phyloP scores from a whole-genome alignment of 2,797 vertebrate species.

The Oophaga sylvatica region DNA sequence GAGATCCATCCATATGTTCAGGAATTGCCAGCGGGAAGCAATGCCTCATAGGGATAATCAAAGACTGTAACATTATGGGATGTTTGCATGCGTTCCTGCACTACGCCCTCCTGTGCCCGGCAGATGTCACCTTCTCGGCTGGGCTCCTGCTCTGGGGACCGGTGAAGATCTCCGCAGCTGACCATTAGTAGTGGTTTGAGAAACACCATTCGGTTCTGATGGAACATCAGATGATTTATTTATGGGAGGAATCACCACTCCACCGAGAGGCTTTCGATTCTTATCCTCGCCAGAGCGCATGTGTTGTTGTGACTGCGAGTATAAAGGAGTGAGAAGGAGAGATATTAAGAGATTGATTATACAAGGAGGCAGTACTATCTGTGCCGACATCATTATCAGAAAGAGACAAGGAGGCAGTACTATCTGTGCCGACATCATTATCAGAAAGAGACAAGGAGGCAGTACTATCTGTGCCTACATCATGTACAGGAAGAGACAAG shows the following conservation, averaged over 20 bases:
- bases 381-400: no score
- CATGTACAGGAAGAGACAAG: no score
- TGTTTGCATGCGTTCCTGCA: neutral
- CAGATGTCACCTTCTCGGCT: neutral
- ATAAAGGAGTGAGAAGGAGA: neutral
- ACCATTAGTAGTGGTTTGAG: neutral
- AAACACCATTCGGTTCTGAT: neutral
- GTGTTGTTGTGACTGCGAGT: slow-evolving; percentile 58
- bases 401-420: no score
- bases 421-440: no score
- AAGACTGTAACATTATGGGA: neutral
- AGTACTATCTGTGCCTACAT: no score
- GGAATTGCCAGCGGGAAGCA: no score
- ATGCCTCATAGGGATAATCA: neutral
- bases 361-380: no score
- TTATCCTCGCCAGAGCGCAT: slow-evolving; percentile 48
- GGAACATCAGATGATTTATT: neutral
- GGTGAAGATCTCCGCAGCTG: neutral
- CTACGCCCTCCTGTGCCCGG: neutral
- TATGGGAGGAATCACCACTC: slow-evolving; percentile 62
- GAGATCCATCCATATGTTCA: no score
- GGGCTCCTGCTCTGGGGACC: neutral
- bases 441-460: no score
- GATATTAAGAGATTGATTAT: neutral
- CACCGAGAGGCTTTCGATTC: slow-evolving; percentile 51